Evolutionary conservation across 1,140 invertebrate species (phyloP), one percentile per base, ranked within the genome.

Genomic region (Eupristina koningsbergeri): DNA sequence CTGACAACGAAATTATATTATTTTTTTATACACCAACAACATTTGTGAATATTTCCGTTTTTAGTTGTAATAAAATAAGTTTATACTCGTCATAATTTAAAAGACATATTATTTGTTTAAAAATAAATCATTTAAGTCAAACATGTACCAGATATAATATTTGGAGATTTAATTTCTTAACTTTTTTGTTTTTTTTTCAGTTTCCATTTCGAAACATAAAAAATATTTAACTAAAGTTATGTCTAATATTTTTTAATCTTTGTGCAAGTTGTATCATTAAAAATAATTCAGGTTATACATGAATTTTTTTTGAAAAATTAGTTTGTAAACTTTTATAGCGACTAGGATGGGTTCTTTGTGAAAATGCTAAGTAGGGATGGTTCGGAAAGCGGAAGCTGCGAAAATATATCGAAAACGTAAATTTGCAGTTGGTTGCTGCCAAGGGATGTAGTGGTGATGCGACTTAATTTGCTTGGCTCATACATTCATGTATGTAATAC

Each of bases 401-500:
- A 29, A 17, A 77, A 78, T 3, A 79, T 79, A 79, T 79, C 67
- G 77, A 67, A 79, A 79, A 67, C 77, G 41, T 79, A 79, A 67
- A 67, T 79, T 79, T 34, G 41, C 41, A 47, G 61, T 29, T 79
- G 2, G 26, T 34, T 67, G 61, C 1, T 31, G 53, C 47, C 6
- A 53, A 50, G 73, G 41, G 22, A 5, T 1, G 26, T 2, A 31
- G 45, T 34, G 34, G 34, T 63, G 50, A 50, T 53, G 63, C n/a
- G 61, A 36, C 77, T 79, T 79, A 67, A 79, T 79, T 79, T 47
- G 53, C 53, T 61, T 26, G 22, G 75, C 36, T 77, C 75, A 77
- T 77, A 77, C 53, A 77, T 77, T 61, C 75, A 77, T 77, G 75
- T 29, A 77, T 77, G 75, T 41, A 77, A 77, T 77, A 77, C 75